phyloP scores from a whole-genome alignment of 2,888 invertebrate genomes.

The Thecophora atra region DNA sequence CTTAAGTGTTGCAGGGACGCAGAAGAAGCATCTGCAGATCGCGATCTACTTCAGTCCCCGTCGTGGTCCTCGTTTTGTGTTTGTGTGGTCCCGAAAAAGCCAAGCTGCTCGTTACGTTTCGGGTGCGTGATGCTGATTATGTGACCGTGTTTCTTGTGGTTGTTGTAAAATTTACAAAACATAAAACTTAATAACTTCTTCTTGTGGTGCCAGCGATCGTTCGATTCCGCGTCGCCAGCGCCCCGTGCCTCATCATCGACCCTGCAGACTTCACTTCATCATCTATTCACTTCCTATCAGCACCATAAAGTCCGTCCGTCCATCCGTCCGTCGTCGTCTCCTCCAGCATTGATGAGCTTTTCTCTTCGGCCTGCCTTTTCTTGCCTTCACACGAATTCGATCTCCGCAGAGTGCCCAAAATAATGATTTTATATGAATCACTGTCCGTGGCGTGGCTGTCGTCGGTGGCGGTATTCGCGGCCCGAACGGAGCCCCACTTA shows the following conservation, averaged over 20 bases:
- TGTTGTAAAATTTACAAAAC: constrained; percentile 10
- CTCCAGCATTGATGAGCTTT: not conserved
- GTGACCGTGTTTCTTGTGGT: not conserved
- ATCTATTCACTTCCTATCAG: constrained; percentile 21
- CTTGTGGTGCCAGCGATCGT: not conserved
- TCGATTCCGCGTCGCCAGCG: not conserved
- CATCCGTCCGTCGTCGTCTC: not conserved
- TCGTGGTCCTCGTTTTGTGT: not conserved
- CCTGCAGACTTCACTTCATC: constrained; percentile 10
- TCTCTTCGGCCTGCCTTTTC: not conserved
- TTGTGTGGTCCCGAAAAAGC: constrained; percentile 21
- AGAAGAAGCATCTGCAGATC: not conserved
- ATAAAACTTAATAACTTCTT: constrained; percentile 33
- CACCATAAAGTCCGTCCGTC: not conserved
- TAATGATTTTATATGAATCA: constrained; percentile 28
- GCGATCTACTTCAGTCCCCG: not conserved
- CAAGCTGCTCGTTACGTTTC: not conserved
- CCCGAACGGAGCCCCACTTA: constrained; percentile 1
- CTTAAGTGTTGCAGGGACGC: constrained; percentile 1
- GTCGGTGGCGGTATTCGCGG: not conserved
- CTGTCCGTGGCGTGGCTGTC: not conserved
- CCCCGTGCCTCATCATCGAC: not conserved
- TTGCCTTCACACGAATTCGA: not conserved
- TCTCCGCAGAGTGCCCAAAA: constrained; percentile 1
- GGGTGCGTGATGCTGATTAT: not conserved